A percentile compares a stretch with the other conserved stretches of the same genome.
phyloP scores from a whole-genome alignment of 2,888 invertebrate genomes.

The Phalera bucephala region DNA sequence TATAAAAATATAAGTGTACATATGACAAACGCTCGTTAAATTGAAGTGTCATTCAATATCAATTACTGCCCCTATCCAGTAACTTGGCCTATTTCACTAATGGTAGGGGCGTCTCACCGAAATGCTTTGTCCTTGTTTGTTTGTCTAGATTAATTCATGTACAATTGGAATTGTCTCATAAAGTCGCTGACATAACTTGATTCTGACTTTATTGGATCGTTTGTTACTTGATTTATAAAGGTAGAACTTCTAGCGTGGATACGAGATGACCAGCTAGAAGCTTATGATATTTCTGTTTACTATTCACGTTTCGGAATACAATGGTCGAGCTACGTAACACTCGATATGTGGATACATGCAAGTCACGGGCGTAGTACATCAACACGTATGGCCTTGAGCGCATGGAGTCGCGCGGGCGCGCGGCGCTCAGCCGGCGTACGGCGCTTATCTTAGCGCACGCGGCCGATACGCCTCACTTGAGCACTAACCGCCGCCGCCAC shows the following conservation, averaged over 20 bases:
- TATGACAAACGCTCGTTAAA: slow-evolving; percentile 8
- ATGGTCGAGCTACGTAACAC: slow-evolving; percentile 45
- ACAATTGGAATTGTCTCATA: too few relatives aligned
- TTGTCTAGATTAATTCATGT: slow-evolving; percentile 4
- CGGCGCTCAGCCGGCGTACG: slow-evolving; percentile 28
- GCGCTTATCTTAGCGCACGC: slow-evolving; percentile 67
- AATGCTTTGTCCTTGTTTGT: slow-evolving; percentile 12
- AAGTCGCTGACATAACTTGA: too few relatives aligned
- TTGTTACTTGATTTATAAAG: too few relatives aligned
- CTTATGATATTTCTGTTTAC: slow-evolving; percentile 30
- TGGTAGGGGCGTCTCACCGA: not conserved
- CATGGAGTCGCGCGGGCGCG: slow-evolving; percentile 30
- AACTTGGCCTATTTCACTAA: slow-evolving; percentile 7
- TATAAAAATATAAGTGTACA: too few relatives aligned
- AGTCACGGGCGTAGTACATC: slow-evolving; percentile 67
- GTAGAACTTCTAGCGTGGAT: slow-evolving; percentile 4
- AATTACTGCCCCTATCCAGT: slow-evolving; percentile 25
- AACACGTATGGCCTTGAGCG: slow-evolving; percentile 65
- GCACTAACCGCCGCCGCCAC: slow-evolving; percentile 46
- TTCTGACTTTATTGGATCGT: too few relatives aligned
- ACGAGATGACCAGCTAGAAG: slow-evolving; percentile 11
- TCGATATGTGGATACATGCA: slow-evolving; percentile 57
- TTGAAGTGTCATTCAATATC: slow-evolving; percentile 7
- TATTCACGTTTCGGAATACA: slow-evolving; percentile 60
- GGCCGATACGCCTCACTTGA: slow-evolving; percentile 57